Base-by-base conservation (phyloP, 2,797 vertebrate species). In the Paramormyrops hopkinsi region DNA sequence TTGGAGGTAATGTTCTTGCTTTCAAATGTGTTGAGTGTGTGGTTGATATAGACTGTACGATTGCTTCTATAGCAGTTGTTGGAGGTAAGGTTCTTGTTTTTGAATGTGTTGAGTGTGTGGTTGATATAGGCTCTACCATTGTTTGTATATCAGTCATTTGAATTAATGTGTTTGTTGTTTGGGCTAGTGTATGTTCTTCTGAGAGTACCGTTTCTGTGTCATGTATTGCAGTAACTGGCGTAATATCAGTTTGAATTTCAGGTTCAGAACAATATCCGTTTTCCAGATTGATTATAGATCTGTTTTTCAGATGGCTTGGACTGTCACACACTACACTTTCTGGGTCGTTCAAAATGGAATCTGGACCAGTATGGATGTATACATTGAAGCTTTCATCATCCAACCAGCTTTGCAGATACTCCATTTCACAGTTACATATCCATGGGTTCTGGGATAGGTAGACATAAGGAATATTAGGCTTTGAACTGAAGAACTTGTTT, bases 381-480 rank as follows among this genome's bases (percentile, higher is more conserved):
- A 96, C 0, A 22, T 95, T 96, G 33, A 0, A 0, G 0, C 89
- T 90, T 7, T 95, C 91, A 0, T 94, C 91, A 0, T 91, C 48
- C 0, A 96, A 88, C 90, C 93, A 96, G 0, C 0, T 0, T 25
- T 29, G 56, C 14, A 96, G 88, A 90, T 96, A 96, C 29, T 0
- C 14, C 0, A 94, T 91, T 33, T 93, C 86, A 37, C 96, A 96
- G 90, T 46, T 92, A 91, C 96, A 96, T 17, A 86, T 50, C 96
- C 96, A 96, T 29, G 90, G 93, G 90, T 96, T 96, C 88, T 87
- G 90, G 19, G 95, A 94, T 82, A 96, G 92, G 92, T 9, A 96
- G 6, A 96, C 94, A 50, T 93, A 96, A 0, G 94, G 95, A 51
- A 96, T 90, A 0, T 94, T 93, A 25, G 91, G 85, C 85, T 94